These are phyloP conservation scores for Drosophila subobscura DNA, from an alignment of 1,140 invertebrate species.

Conservation along the genomic window DNA sequence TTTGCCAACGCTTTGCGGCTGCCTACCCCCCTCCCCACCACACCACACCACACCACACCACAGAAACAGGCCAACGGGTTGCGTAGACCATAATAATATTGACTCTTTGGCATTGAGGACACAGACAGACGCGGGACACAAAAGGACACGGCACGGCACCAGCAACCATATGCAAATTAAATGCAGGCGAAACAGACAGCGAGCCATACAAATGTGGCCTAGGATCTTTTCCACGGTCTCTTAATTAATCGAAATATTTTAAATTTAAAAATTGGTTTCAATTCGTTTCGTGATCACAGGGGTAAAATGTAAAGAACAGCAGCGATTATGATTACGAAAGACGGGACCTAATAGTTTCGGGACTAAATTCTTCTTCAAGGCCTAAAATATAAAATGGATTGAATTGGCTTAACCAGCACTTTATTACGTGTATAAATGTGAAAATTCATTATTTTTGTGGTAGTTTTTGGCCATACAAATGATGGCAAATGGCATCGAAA, in stretches of 20 bases:
- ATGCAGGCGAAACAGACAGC: conserved; percentile 8
- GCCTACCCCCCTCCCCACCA: conserved; percentile 6
- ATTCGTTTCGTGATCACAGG: no score
- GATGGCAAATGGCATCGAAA: no score
- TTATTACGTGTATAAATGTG: no score
- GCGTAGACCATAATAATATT: conserved; percentile 65
- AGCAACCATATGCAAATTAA: conserved; percentile 29
- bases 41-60: neutral
- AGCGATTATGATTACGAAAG: no score
- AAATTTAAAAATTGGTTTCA: neutral
- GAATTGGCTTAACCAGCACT: no score
- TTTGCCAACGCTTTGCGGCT: conserved; percentile 67
- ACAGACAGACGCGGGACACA: conserved; percentile 4
- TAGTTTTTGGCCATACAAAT: no score
- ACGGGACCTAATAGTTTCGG: no score
- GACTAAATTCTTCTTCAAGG: no score
- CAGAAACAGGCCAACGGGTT: neutral
- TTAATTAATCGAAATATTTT: conserved; percentile 44
- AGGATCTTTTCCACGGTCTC: conserved; percentile 23
- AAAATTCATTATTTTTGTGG: no score
- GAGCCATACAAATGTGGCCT: conserved; percentile 13
- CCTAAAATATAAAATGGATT: no score
- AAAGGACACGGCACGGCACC: conserved; percentile 28
- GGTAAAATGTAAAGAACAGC: no score
- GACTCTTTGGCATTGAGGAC: conserved; percentile 60